Evolutionary conservation across 2,797 vertebrate species (phyloP).

Genomic region (Anisognathus igniventris): DNA sequence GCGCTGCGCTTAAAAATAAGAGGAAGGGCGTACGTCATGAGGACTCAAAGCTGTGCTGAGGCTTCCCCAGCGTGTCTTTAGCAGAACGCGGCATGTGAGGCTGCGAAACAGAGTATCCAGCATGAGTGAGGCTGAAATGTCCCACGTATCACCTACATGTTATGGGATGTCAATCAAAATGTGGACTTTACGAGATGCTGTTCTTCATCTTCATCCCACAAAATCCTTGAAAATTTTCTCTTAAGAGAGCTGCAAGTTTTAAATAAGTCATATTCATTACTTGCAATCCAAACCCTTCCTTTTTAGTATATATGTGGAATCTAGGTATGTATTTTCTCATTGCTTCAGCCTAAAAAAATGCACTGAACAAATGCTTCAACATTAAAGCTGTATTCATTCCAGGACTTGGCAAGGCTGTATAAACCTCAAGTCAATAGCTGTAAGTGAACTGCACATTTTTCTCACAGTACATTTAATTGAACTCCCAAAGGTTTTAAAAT

Average conservation of each 20-base stretch:
- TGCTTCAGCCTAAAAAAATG: neutral
- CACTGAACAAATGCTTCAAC: neutral
- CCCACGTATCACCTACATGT: fast-evolving
- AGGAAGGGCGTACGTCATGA: fast-evolving
- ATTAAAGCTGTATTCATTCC: neutral
- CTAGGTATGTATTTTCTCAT: neutral
- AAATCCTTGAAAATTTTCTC: neutral
- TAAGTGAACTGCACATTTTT: neutral
- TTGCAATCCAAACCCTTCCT: neutral
- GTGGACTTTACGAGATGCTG: neutral
- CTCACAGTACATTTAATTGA: neutral
- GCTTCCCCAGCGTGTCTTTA: fast-evolving
- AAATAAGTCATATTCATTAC: neutral
- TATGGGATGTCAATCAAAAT: neutral
- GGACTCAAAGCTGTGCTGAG: neutral
- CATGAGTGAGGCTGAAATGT: neutral
- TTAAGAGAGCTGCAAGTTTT: neutral
- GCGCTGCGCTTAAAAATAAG: neutral
- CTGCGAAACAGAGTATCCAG: neutral
- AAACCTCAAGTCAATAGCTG: neutral
- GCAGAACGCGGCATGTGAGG: fast-evolving
- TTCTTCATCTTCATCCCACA: neutral
- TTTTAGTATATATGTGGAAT: neutral
- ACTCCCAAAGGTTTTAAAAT: neutral
- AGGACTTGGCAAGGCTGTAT: neutral